Evolutionary conservation across 2,888 invertebrate genomes (phyloP), one percentile per base, ranked within the genome.

Genomic region (Papilio gigon): DNA sequence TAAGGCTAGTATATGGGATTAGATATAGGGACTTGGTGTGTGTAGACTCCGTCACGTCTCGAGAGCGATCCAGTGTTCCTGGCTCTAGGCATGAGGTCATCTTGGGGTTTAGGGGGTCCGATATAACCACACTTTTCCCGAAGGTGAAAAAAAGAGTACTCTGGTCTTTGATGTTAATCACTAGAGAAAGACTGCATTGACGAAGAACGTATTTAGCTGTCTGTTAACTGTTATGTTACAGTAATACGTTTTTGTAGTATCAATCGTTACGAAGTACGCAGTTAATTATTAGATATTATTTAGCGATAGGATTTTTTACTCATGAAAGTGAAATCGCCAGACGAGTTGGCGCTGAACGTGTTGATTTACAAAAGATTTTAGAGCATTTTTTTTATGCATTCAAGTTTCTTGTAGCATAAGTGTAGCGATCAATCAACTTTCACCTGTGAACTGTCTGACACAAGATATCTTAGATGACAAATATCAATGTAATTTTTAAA

Each of bases 351-450:
- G n/a, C 40, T 6, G n/a, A n/a, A 40, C 40, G n/a, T 40, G 40
- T 40, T 40, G 6, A 40, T n/a, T 40, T 40, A n/a, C n/a, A n/a
- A n/a, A 40, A 40, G 5, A n/a, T 40, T 40, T 40, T 47, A 22
- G 11, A 44, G 44, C 22, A 47, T 47, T 12, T 47, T 47, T 47
- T 40, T n/a, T 40, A n/a, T 40, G n/a, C 5, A 40, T 40, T 40
- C 5, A n/a, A 40, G n/a, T 40, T 40, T n/a, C 5, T n/a, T 40
- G 5, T 40, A 40, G 40, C 22, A 44, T 20, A 4, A 11, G 44
- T 44, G 27, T n/a, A 30, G 27, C n/a, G 53, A 53, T 53, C 59
- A 20, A 37, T 59, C 35, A 35, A 59, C 33, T 59, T 59, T 33
- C 59, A 20, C 35, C 8, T 56, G 30, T 35, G 12, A 35, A n/a